Evolutionary conservation across 2,888 invertebrate genomes (phyloP).

Genomic region (Melanotus villosus): DNA sequence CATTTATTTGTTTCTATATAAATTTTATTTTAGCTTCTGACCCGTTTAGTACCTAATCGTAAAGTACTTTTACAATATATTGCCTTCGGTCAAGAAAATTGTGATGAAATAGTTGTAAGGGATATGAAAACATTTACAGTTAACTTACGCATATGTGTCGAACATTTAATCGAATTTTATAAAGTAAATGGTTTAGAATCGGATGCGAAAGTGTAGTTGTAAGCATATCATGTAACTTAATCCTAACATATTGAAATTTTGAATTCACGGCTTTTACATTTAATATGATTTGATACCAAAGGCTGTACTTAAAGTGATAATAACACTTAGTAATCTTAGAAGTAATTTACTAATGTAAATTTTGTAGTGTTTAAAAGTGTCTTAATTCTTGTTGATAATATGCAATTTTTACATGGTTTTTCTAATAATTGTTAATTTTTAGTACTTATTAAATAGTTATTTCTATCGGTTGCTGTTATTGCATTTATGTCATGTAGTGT

Average conservation of each 20-base stretch:
- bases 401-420: too few species aligned
- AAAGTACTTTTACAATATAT: slow-evolving; percentile 17
- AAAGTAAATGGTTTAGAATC: slow-evolving; percentile 25
- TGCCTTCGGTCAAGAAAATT: slow-evolving; percentile 31
- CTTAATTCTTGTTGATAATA: too few species aligned
- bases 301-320: slow-evolving; percentile 23
- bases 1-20: too few species aligned
- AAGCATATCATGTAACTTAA: slow-evolving; percentile 6
- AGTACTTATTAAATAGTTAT: too few species aligned
- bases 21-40: slow-evolving; percentile 31
- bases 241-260: background rate
- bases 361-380: too few species aligned
- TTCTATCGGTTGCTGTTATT: too few species aligned
- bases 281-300: background rate
- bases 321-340: too few species aligned
- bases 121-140: slow-evolving; percentile 35
- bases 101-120: slow-evolving; percentile 27
- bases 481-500: too few species aligned
- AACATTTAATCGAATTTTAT: slow-evolving; percentile 34
- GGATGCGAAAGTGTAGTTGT: slow-evolving; percentile 23
- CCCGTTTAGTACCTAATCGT: slow-evolving; percentile 23
- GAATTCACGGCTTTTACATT: background rate
- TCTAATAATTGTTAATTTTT: too few species aligned
- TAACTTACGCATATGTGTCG: slow-evolving; percentile 27
- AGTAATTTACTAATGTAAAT: too few species aligned